Evolutionary conservation across 2,113 vertebrate species (phyloP).

Genomic region (Emydocephalus ijimae): DNA sequence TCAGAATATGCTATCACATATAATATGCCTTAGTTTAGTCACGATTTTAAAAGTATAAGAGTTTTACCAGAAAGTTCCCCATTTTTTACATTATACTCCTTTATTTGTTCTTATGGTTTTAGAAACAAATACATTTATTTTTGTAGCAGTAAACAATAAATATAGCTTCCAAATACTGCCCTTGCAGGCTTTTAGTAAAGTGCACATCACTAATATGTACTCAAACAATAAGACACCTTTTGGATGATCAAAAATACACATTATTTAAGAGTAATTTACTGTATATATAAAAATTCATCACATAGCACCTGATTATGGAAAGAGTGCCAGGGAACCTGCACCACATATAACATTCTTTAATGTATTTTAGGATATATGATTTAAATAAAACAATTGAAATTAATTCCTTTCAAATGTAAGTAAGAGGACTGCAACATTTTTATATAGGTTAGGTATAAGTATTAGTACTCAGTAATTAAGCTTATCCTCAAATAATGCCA

Average conservation of each 20-base stretch:
- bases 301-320: not conserved
- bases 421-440: not conserved
- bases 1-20: not conserved
- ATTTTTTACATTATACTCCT: not conserved
- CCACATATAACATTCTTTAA: not conserved
- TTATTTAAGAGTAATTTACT: fast-evolving
- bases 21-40: not conserved
- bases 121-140: not conserved
- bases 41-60: not conserved
- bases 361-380: not conserved
- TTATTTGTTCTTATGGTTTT: not conserved
- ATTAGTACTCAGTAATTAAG: not conserved
- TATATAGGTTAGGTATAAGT: not conserved
- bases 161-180: not conserved
- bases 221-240: not conserved
- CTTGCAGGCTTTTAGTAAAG: not conserved
- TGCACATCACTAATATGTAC: not conserved
- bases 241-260: fast-evolving
- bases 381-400: not conserved
- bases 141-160: not conserved
- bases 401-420: not conserved
- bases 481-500: not conserved
- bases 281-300: not conserved
- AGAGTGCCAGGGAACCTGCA: not conserved
- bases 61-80: not conserved